Percentiles rank a stretch among this genome's conserved stretches.
Conservation (phyloP, 2,797 vertebrate genomes). For the Cossypha caffra region DNA sequence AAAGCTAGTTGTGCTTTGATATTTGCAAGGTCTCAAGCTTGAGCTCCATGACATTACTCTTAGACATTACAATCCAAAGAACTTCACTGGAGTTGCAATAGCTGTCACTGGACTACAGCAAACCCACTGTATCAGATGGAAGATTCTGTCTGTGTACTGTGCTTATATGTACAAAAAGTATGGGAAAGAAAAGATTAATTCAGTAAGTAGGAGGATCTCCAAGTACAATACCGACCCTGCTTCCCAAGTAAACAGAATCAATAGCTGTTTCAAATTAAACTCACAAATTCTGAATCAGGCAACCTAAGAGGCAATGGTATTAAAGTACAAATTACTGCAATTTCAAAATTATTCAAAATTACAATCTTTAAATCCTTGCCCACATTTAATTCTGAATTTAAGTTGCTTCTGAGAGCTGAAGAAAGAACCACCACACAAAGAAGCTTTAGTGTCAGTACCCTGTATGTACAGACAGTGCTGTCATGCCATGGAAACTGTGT, state of each 20-base stretch:
- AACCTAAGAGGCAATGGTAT: neutral
- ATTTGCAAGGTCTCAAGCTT: neutral
- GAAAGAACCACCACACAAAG: neutral
- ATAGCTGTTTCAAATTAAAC: neutral
- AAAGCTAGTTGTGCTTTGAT: neutral
- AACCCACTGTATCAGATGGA: neutral
- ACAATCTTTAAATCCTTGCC: neutral
- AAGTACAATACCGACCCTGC: neutral
- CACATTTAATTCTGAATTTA: neutral
- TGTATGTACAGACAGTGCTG: constrained; percentile 4
- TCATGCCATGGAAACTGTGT: constrained; percentile 25
- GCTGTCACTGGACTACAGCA: neutral
- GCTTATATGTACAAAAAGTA: neutral
- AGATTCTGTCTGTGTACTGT: neutral
- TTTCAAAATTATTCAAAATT: neutral
- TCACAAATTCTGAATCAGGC: neutral
- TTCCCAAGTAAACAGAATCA: neutral
- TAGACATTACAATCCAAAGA: neutral
- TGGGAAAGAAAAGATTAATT: neutral
- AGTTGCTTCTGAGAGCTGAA: neutral
- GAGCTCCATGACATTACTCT: neutral
- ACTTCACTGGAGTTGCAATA: neutral
- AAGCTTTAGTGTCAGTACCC: neutral
- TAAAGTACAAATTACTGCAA: neutral
- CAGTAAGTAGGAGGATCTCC: neutral